Evolutionary conservation across 2,797 vertebrate species (phyloP).

Genomic region (Ceryle rudis): DNA sequence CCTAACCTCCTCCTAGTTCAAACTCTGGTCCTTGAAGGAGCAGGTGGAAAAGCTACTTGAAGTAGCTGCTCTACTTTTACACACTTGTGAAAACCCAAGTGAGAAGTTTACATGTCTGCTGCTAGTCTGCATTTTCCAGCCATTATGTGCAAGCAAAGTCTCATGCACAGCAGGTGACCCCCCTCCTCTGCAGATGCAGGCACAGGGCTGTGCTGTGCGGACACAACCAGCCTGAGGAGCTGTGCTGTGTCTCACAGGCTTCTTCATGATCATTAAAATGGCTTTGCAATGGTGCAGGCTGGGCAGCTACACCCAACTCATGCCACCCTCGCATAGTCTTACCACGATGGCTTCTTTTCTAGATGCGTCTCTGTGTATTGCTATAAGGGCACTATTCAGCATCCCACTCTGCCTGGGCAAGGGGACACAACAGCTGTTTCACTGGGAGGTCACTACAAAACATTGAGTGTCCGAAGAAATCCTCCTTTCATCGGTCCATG

Average conservation of each 20-base stretch:
- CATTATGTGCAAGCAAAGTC: not conserved
- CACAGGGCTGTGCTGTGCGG: accelerated
- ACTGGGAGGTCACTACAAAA: slow-evolving; percentile 71
- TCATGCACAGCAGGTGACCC: accelerated
- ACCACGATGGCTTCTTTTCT: slow-evolving; percentile 69
- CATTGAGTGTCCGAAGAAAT: slow-evolving; percentile 76
- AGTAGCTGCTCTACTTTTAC: not conserved
- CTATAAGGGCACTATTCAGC: slow-evolving; percentile 79
- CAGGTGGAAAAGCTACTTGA: not conserved
- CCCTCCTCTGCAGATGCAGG: accelerated
- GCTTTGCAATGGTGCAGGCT: not conserved
- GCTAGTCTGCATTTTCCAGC: not conserved
- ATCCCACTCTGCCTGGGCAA: slow-evolving; percentile 72
- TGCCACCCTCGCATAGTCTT: slow-evolving; percentile 59
- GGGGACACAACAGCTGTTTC: slow-evolving; percentile 79
- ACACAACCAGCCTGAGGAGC: not conserved
- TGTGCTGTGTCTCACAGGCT: not conserved
- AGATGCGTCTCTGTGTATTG: slow-evolving; percentile 56
- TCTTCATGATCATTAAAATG: not conserved
- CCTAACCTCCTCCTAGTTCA: not conserved
- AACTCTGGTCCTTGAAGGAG: not conserved
- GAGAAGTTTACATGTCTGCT: accelerated
- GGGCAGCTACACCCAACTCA: slow-evolving; percentile 43
- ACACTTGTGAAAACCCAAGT: not conserved
- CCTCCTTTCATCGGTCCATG: slow-evolving; percentile 72